Percentiles rank a stretch among this genome's conserved stretches.
phyloP scores from a whole-genome alignment of 2,113 vertebrate genomes.

The Emydura subglobosa region DNA sequence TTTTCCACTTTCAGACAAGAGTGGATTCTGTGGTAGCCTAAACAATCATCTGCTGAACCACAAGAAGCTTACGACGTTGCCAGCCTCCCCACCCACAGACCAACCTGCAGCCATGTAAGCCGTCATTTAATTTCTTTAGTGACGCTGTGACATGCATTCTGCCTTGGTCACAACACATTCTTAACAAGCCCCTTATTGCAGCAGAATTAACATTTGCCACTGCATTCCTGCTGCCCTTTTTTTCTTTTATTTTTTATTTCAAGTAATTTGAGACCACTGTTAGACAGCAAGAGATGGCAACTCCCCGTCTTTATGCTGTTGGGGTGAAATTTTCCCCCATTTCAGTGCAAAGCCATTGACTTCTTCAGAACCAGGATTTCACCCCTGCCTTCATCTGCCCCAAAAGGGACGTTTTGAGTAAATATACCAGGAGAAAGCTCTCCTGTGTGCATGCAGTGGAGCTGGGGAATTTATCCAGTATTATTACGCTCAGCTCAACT shows the following conservation, averaged over 20 bases:
- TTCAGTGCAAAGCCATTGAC: background rate
- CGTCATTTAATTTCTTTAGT: background rate
- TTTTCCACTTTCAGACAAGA: background rate
- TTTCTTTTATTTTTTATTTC: background rate
- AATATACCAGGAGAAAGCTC: background rate
- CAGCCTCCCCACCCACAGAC: background rate
- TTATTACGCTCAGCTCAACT: background rate
- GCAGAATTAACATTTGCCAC: background rate
- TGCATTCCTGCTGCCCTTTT: background rate
- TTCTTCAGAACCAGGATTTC: background rate
- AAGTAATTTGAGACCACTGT: background rate
- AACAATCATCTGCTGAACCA: conserved; percentile 4
- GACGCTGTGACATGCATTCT: background rate
- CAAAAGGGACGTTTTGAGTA: background rate
- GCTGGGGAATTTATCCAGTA: background rate
- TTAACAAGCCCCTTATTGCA: background rate
- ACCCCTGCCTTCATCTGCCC: background rate
- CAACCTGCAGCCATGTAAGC: background rate
- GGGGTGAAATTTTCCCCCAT: background rate
- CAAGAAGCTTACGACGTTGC: rapidly evolving
- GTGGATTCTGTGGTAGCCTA: background rate
- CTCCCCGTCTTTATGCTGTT: too few species aligned
- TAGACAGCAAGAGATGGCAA: background rate
- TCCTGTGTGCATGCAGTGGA: background rate
- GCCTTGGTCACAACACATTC: background rate